A percentile compares a stretch with the other conserved stretches of the same genome.
These are phyloP conservation scores for Dipus sagitta DNA, from an alignment of 2,797 vertebrate species.

Conservation along the genomic window DNA sequence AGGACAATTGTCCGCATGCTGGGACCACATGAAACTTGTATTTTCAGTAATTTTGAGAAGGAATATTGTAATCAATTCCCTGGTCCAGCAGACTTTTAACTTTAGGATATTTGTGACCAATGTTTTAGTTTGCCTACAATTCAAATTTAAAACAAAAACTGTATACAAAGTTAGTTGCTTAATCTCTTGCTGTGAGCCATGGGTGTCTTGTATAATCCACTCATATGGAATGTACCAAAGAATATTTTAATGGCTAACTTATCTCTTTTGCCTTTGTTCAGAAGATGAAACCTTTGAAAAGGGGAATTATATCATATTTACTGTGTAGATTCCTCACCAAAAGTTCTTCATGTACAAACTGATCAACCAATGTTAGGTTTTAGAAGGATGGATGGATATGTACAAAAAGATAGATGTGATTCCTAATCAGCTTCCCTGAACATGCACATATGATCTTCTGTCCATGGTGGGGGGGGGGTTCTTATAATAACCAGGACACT, in stretches of 20 bases:
- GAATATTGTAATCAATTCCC: background rate
- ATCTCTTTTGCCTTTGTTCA: background rate
- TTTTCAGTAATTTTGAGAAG: constrained; percentile 25
- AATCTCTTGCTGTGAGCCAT: background rate
- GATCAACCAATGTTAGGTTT: background rate
- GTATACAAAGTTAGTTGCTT: background rate
- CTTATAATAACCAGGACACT: background rate
- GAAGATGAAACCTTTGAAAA: constrained; percentile 18
- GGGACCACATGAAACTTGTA: background rate
- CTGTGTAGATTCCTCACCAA: constrained; percentile 8
- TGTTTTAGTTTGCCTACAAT: background rate
- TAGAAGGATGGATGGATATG: background rate
- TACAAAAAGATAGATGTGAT: background rate
- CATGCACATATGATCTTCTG: background rate
- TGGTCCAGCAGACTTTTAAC: background rate
- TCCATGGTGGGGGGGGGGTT: background rate
- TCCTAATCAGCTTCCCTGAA: background rate
- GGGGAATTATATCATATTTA: constrained; percentile 15
- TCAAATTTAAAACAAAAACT: constrained; percentile 36
- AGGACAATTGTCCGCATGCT: background rate
- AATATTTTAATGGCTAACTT: constrained; percentile 33
- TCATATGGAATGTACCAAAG: constrained; percentile 23
- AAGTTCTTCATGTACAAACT: constrained; percentile 7
- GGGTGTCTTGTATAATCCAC: background rate
- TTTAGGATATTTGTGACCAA: background rate